phyloP scores from a whole-genome alignment of 2,113 vertebrate genomes.

The Dermatemys mawii region DNA sequence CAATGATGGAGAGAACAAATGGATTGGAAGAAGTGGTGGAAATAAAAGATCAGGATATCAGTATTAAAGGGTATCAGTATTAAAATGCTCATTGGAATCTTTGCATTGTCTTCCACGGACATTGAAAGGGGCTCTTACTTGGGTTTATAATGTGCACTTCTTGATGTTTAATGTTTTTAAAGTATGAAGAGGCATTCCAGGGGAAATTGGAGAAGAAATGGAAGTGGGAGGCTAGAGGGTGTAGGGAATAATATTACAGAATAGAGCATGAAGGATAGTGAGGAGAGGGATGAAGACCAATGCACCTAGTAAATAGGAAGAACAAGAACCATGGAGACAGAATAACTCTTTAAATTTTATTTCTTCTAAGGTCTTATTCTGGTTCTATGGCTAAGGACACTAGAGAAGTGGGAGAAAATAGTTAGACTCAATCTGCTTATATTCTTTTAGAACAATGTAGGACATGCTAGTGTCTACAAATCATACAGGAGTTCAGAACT shows the following conservation, averaged over 20 bases:
- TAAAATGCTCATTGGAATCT: not conserved
- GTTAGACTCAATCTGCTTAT: not conserved
- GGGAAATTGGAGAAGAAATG: not conserved
- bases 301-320: not conserved
- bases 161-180: not conserved
- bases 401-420: not conserved
- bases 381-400: not conserved
- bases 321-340: not conserved
- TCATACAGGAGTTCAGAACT: not conserved
- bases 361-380: not conserved
- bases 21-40: slow-evolving; percentile 1
- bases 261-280: not conserved
- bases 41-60: slow-evolving; percentile 26
- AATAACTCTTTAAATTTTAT: accelerated
- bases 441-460: not conserved
- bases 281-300: not conserved
- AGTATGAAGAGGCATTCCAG: not conserved
- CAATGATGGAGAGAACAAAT: not conserved
- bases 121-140: accelerated
- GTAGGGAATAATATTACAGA: not conserved
- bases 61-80: slow-evolving; percentile 55
- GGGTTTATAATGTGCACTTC: slow-evolving; percentile 7
- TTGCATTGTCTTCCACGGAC: not conserved
- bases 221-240: not conserved
- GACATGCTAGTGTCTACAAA: not conserved